phyloP scores from a whole-genome alignment of 1,140 invertebrate genomes.

The Glossosoma conforme region DNA sequence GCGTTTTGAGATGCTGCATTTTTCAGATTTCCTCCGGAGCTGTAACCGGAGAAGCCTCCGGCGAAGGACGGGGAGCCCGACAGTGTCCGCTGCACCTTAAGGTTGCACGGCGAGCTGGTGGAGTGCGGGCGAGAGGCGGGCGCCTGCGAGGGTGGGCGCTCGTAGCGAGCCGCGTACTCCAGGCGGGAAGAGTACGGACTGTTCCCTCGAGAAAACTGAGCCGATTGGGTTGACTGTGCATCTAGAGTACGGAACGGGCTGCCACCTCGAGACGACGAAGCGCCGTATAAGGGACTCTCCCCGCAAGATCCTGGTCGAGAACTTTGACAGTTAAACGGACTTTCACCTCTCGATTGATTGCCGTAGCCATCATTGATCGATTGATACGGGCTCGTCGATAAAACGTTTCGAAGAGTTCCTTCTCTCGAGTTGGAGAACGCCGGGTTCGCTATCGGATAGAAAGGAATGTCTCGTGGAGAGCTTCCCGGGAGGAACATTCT shows the following conservation, averaged over 20 bases:
- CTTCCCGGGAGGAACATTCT: conserved; percentile 9
- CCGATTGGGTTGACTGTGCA: not conserved
- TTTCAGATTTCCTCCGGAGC: conserved; percentile 13
- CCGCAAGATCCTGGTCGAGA: conserved; percentile 13
- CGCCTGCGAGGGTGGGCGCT: not conserved
- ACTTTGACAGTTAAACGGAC: not conserved
- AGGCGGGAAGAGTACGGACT: conserved; percentile 24
- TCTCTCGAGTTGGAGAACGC: conserved; percentile 10
- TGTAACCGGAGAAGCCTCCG: not conserved
- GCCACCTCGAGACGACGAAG: conserved; percentile 9
- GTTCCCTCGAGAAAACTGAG: conserved; percentile 18
- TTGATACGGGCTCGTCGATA: conserved; percentile 16
- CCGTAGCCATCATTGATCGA: conserved; percentile 10
- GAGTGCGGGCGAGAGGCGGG: conserved; percentile 7
- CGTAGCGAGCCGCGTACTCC: conserved; percentile 1
- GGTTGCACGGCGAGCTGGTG: conserved; percentile 5
- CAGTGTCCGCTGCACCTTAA: conserved; percentile 8
- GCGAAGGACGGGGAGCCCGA: conserved; percentile 8
- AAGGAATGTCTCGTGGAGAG: conserved; percentile 13
- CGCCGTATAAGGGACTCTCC: conserved; percentile 19
- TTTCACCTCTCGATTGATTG: not conserved
- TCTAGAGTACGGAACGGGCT: conserved; percentile 23
- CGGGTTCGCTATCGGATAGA: conserved; percentile 15
- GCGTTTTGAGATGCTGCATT: conserved; percentile 3
- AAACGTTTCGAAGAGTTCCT: conserved; percentile 10